Evolutionary conservation across 1,140 invertebrate species (phyloP), one percentile per base, ranked within the genome.

Genomic region (Lordiphosa clarofinis): DNA sequence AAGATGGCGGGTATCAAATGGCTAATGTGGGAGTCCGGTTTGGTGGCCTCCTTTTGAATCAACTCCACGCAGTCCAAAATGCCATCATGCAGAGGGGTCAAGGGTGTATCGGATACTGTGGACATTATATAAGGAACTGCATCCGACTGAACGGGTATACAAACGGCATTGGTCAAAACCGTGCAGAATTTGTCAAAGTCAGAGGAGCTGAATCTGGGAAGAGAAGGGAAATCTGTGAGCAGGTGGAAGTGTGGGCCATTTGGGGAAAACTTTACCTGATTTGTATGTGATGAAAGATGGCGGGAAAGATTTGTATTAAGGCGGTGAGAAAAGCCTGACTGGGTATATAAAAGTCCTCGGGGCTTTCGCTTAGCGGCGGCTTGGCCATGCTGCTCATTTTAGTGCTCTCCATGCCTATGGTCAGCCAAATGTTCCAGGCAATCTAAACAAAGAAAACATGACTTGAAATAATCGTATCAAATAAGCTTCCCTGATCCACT

Each of bases 281-380:
- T 90, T 95, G 94, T 61, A 98, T 96, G 82, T 97, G 95, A 61
- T 95, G 94, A 90, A 98, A 98, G 50, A 99, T 93, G 40, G 94
- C 93, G 11, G 97, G 96, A 89, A 99, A 98, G 86, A 98, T 98
- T 90, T 98, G 96, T 64, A 98, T 94, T 4, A 98, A 91, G 1
- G 97, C 95, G 0, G 97, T 97, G 19, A 99, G 91, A 90, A 98
- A 99, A 61, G 95, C 94, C 87, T 98, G 96, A 9, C 95, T 96
- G 1, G 97, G 97, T 62, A 96, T 92, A 88, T 96, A 97, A 58
- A 93, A 91, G 69, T 93, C 92, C 5, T 91, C 91, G 15, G 74
- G 76, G 10, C 50, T 73, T 28, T 84, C 76, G 8, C 31, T 11
- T 12, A 61, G 35, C 40, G 71, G 40, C 19, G 56, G 66, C 12